Percentiles rank a stretch among this genome's conserved stretches.
Evolutionary conservation across 2,797 vertebrate species (phyloP).

Genomic region (Peromyscus melanophrys): DNA sequence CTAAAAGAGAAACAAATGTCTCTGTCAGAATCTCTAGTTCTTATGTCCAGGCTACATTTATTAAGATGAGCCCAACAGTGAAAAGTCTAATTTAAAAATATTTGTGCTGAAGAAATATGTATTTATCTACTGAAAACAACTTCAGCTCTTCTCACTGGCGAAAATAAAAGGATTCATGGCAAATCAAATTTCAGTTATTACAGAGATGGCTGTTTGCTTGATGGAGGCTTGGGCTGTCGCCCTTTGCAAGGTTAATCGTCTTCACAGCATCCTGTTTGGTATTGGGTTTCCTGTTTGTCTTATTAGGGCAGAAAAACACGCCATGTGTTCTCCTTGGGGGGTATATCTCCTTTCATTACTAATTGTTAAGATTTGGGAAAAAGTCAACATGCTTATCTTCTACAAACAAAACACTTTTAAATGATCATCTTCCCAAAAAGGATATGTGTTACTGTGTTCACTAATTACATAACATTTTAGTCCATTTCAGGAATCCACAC

Average conservation of each 20-base stretch:
- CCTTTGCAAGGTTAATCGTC: slow-evolving; percentile 32
- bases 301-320: not conserved
- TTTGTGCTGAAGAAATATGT: slow-evolving; percentile 37
- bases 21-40: not conserved
- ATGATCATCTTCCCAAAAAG: slow-evolving; percentile 30
- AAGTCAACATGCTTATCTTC: slow-evolving; percentile 56
- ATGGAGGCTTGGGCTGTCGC: not conserved
- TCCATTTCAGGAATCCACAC: not conserved
- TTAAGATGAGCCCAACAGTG: not conserved
- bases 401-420: not conserved
- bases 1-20: not conserved
- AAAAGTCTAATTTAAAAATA: slow-evolving; percentile 17
- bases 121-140: not conserved
- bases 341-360: slow-evolving; percentile 27
- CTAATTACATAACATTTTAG: not conserved
- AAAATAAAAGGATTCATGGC: not conserved
- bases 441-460: not conserved
- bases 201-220: not conserved
- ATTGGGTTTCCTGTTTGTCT: slow-evolving; percentile 38
- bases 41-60: no score
- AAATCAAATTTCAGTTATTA: not conserved
- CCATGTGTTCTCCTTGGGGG: not conserved
- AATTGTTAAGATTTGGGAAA: slow-evolving; percentile 50
- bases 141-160: not conserved
- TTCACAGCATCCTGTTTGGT: not conserved